Conservation (phyloP, 2,888 invertebrate species). For the Netelia melanura region DNA sequence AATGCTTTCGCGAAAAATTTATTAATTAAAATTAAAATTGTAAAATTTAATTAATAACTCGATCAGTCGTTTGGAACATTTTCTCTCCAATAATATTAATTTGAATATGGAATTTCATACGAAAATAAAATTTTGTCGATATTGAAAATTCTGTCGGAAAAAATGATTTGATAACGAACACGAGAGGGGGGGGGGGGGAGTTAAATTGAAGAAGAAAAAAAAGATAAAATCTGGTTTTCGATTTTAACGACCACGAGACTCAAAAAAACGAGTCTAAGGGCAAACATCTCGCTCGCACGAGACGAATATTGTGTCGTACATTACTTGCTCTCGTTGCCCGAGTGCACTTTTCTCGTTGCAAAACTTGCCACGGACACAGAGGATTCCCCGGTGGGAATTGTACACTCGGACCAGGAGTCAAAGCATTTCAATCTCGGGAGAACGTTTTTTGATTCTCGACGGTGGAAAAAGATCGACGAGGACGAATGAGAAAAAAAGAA, state of each 20-base stretch:
- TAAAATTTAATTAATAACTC: neutral
- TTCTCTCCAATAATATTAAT: too few species aligned
- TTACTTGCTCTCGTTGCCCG: slow-evolving; percentile 28
- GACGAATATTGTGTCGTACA: slow-evolving; percentile 15
- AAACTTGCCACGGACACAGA: slow-evolving; percentile 37
- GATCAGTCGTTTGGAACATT: too few species aligned
- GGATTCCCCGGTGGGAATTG: slow-evolving; percentile 26
- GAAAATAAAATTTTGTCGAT: neutral
- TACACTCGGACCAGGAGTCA: slow-evolving; percentile 48
- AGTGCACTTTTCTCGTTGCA: slow-evolving; percentile 37
- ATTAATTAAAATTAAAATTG: too few species aligned
- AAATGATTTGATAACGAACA: neutral
- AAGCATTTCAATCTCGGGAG: slow-evolving; percentile 57
- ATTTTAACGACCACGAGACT: slow-evolving; percentile 17
- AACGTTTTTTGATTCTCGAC: slow-evolving; percentile 46
- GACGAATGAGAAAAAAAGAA: slow-evolving; percentile 10
- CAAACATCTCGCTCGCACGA: slow-evolving; percentile 10
- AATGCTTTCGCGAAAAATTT: neutral
- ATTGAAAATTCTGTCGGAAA: neutral
- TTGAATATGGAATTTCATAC: too few species aligned
- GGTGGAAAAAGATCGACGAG: slow-evolving; percentile 29
- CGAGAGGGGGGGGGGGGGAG: too few species aligned
- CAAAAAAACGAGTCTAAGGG: slow-evolving; percentile 45
- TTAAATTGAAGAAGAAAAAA: neutral
- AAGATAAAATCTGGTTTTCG: neutral